Evolutionary conservation across 2,888 invertebrate species (phyloP).

Genomic region (Chalcis sispes): DNA sequence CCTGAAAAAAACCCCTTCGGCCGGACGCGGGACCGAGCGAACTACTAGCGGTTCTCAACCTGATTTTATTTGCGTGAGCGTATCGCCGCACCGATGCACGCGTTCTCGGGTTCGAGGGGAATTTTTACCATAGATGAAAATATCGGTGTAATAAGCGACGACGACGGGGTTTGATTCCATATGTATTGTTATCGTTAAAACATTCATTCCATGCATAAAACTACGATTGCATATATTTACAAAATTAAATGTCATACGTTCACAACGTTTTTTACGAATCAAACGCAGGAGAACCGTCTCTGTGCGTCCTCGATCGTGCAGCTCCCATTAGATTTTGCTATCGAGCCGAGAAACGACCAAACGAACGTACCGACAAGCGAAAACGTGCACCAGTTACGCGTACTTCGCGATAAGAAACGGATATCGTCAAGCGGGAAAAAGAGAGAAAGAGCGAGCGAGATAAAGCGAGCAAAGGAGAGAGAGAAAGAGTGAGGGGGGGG

Average conservation of each 20-base stretch:
- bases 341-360: neutral
- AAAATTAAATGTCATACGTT: no score
- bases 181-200: no score
- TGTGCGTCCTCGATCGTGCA: no score
- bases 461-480: neutral
- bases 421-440: neutral
- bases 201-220: no score
- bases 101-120: no score
- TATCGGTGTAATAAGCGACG: no score
- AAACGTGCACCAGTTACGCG: neutral
- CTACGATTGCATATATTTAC: no score
- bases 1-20: slow-evolving; percentile 15
- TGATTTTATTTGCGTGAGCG: neutral
- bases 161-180: no score
- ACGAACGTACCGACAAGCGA: neutral
- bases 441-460: neutral
- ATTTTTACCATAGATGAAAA: no score
- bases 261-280: no score
- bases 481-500: neutral
- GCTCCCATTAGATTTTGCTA: slow-evolving; percentile 12
- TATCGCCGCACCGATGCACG: no score
- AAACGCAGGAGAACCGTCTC: no score
- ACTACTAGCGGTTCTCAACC: slow-evolving; percentile 39
- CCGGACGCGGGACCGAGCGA: slow-evolving; percentile 15
- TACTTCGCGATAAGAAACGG: slow-evolving; percentile 15